Evolutionary conservation across 2,113 vertebrate species (phyloP), one percentile per base, ranked within the genome.

Genomic region (Antidorcas marsupialis): DNA sequence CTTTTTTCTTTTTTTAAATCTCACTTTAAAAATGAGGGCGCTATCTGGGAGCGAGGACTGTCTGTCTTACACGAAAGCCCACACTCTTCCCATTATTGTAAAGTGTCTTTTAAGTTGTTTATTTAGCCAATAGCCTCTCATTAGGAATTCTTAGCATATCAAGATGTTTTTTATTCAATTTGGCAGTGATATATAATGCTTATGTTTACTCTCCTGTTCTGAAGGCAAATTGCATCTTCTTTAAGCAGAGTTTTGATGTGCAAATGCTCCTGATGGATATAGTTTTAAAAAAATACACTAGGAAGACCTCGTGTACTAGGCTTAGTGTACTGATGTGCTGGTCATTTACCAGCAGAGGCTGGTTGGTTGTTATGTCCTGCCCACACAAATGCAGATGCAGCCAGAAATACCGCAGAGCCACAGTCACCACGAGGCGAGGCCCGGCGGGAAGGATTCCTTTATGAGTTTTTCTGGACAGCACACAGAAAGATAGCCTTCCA

Each of bases 161-260:
- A 52, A 14, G 57, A 21, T 27, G 52, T 78, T 57, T 78, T 71
- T 39, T 17, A n/a, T 71, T 85, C 57, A 23, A 8, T 21, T 36
- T 74, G 89, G 76, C 82, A 74, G 76, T 55, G 92, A 91, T 36
- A 36, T 30, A 36, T 16, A 88, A 71, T 25, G 62, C 50, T 52
- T 47, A 33, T 90, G 94, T 85, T 91, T 57, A 25, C 76, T 82
- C 81, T 81, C 36, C 86, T 52, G 8, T 52, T 64, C 89, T 64
- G 52, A 95, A 93, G 78, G 78, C 89, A 86, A 47, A 76, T 76
- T 62, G 30, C 11, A 23, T 60, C 67, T 60, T 82, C 81, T 43
- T 90, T 93, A 88, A 91, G 87, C 81, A 94, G 15, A 43, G 76
- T 76, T 91, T 89, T 86, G 43, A 84, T 64, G 84, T 57, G 59